These are phyloP conservation scores for Betta splendens DNA, from an alignment of 2,797 vertebrate species.

Conservation along the genomic window DNA sequence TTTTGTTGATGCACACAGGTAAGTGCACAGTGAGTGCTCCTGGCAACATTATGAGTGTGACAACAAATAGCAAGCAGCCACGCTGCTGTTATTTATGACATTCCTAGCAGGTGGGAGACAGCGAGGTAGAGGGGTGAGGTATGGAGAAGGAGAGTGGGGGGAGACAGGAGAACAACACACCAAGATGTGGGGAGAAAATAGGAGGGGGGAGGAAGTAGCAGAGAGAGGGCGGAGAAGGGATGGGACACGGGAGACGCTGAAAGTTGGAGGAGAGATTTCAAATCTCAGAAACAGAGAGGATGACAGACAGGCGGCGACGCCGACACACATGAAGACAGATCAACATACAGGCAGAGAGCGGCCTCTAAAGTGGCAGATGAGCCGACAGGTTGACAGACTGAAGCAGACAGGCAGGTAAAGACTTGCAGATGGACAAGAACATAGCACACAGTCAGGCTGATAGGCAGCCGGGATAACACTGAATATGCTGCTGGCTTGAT, in stretches of 20 bases:
- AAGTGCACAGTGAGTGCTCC: constrained; percentile 33
- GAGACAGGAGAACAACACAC: constrained; percentile 6
- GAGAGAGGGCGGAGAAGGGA: constrained; percentile 3
- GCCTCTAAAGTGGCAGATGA: constrained; percentile 48
- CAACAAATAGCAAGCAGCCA: constrained; percentile 55
- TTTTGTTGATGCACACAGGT: constrained; percentile 48
- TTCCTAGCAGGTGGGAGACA: constrained; percentile 27
- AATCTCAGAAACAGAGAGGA: constrained; percentile 23
- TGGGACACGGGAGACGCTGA: constrained; percentile 1
- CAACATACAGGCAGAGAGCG: constrained; percentile 33
- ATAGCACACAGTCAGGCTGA: constrained; percentile 18
- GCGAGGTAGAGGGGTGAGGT: background rate
- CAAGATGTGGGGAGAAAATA: constrained; percentile 11
- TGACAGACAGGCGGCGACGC: constrained; percentile 35
- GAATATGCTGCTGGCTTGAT: constrained; percentile 13
- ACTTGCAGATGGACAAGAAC: constrained; percentile 42
- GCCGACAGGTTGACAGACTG: constrained; percentile 44
- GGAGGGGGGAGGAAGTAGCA: constrained; percentile 13
- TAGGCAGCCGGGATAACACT: constrained; percentile 25
- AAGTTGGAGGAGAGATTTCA: constrained; percentile 32
- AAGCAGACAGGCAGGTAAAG: constrained; percentile 48
- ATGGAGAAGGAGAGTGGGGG: background rate
- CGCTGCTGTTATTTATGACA: constrained; percentile 51
- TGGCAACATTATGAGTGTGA: constrained; percentile 57
- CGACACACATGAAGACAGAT: constrained; percentile 24